Conservation (phyloP, 2,113 vertebrate species). For the Lepus americanus region DNA sequence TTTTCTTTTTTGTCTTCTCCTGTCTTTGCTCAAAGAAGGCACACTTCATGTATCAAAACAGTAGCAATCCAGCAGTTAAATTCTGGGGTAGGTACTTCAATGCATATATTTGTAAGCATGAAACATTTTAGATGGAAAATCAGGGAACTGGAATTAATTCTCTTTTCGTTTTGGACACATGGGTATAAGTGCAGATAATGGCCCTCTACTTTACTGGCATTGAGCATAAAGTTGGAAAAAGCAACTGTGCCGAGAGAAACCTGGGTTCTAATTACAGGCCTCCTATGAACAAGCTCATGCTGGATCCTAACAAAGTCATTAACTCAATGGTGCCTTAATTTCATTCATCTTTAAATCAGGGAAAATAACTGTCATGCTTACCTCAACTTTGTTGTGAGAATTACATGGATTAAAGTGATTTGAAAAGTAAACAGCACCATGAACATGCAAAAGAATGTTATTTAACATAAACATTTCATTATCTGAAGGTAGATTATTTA, state of each 20-base stretch:
- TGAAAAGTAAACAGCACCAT: slow-evolving; percentile 17
- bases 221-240: slow-evolving; percentile 53
- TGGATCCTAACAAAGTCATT: slow-evolving; percentile 17
- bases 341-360: slow-evolving; percentile 33
- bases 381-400: not conserved
- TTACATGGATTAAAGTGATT: slow-evolving; percentile 55
- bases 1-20: not conserved
- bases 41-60: not conserved
- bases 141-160: not conserved
- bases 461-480: slow-evolving; percentile 58
- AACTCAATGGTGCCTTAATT: not conserved
- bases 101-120: not conserved
- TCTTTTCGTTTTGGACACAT: not conserved
- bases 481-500: not conserved
- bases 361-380: not conserved
- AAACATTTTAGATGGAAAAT: slow-evolving; percentile 33
- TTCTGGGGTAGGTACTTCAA: slow-evolving; percentile 11
- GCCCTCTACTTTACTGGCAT: not conserved
- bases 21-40: slow-evolving; percentile 42
- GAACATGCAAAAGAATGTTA: not conserved
- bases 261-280: not conserved
- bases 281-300: slow-evolving; percentile 17
- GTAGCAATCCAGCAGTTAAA: not conserved
- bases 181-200: not conserved
- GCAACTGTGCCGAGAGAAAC: slow-evolving; percentile 8